Evolutionary conservation across 2,797 vertebrate genomes (phyloP), one percentile per base, ranked within the genome.

Genomic region (Tarsius wallacei): DNA sequence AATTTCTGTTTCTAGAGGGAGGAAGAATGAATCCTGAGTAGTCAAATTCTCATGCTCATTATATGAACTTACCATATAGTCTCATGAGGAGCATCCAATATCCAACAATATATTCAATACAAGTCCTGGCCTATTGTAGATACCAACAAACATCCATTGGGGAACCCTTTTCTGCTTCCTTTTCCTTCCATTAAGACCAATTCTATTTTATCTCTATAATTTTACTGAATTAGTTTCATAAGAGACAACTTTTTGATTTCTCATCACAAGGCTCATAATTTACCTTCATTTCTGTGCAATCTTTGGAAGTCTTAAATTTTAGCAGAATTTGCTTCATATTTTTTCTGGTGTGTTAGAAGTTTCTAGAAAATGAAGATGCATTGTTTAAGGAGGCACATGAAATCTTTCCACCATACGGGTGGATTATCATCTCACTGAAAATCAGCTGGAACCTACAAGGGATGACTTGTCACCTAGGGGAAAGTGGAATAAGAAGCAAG

Each of bases 1-100:
- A 47, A 14, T 61, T 92, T 92, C 66, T 92, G 13, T 90, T 86
- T 90, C 33, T 76, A 90, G 22, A 33, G 31, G 4, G 84, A 82
- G 22, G 49, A 3, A 17, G 17, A 91, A 63, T 73, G 28, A 85
- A 73, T 76, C 19, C 68, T 66, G 71, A 70, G 13, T 71, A 88
- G 53, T 59, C 28, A 93, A 42, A 91, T 51, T 66, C 74, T 85
- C 14, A 47, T 51, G 51, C 24, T 21, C 21, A 9, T 42, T 82
- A 28, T 9, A 28, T 14, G 47, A 5, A 31, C 51, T 82, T 53
- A 73, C 7, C 21, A 31, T 5, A 4, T 78, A 31, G 16, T 87
- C 24, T 80, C 42, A 28, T 7, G 51, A 88, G 33, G 28, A 94
- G 5, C 21, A 55, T 33, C 71, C 71, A 86, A 33, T 84, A 55